phyloP scores from a whole-genome alignment of 2,797 vertebrate species.

The Percopsis omiscomaycus region DNA sequence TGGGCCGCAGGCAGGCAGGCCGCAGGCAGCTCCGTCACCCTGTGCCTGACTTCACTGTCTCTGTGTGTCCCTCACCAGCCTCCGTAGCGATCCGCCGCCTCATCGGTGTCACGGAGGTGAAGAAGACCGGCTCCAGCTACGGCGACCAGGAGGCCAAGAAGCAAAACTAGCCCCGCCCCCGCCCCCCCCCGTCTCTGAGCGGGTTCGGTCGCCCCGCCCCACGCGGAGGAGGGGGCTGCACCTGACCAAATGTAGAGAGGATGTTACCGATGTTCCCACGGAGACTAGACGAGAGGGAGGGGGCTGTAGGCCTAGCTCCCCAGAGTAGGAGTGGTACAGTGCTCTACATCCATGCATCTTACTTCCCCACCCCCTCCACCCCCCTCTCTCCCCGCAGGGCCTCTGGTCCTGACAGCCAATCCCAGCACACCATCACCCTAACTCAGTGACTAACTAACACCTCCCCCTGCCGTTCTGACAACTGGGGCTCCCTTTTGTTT shows the following conservation, averaged over 20 bases:
- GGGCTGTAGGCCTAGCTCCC: too few relatives aligned
- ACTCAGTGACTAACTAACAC: background rate
- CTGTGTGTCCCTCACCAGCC: slow-evolving; percentile 76
- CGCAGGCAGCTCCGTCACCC: too few relatives aligned
- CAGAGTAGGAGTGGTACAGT: too few relatives aligned
- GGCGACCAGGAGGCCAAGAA: slow-evolving; percentile 94
- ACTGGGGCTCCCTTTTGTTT: slow-evolving; percentile 27
- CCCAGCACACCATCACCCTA: background rate
- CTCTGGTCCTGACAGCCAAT: background rate
- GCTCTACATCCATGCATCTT: too few relatives aligned
- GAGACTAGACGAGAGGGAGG: too few relatives aligned
- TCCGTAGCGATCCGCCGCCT: slow-evolving; percentile 95
- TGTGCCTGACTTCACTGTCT: too few relatives aligned
- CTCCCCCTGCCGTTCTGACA: background rate
- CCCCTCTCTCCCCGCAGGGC: background rate
- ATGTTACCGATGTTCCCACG: too few relatives aligned
- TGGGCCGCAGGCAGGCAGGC: background rate
- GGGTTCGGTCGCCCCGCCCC: too few relatives aligned
- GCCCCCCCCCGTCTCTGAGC: too few relatives aligned
- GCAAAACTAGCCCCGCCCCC: slow-evolving; percentile 78
- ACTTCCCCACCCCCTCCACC: background rate
- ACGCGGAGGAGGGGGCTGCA: too few relatives aligned
- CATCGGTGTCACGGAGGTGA: slow-evolving; percentile 97
- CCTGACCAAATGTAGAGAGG: too few relatives aligned
- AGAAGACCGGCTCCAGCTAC: slow-evolving; percentile 96